A percentile compares a stretch with the other conserved stretches of the same genome.
phyloP scores from a whole-genome alignment of 1,140 invertebrate species.

The Drosophila virilis region DNA sequence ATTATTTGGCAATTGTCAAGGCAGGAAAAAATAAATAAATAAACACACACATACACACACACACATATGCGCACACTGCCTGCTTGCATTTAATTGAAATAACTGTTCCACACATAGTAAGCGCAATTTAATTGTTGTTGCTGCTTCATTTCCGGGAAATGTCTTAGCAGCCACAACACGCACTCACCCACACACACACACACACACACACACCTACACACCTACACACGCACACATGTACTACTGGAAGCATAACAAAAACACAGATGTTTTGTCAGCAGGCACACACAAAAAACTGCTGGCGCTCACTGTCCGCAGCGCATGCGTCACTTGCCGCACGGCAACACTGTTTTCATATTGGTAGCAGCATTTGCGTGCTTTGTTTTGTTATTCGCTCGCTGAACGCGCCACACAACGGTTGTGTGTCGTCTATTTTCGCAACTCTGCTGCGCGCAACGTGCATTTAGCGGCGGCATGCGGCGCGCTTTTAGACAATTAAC shows the following conservation, averaged over 20 bases:
- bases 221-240: neutral
- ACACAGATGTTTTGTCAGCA: slow-evolving; percentile 70
- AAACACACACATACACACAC: neutral
- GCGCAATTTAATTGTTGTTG: slow-evolving; percentile 47
- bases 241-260: slow-evolving; percentile 63
- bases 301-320: slow-evolving; percentile 25
- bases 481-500: slow-evolving; percentile 6
- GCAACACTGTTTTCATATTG: slow-evolving; percentile 53
- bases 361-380: slow-evolving; percentile 1
- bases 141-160: slow-evolving; percentile 39
- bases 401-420: slow-evolving; percentile 61
- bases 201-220: neutral
- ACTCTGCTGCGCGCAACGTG: slow-evolving; percentile 23
- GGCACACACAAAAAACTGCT: slow-evolving; percentile 11
- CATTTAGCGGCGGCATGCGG: slow-evolving; percentile 52
- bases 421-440: slow-evolving; percentile 16
- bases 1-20: slow-evolving; percentile 40
- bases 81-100: slow-evolving; percentile 45
- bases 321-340: slow-evolving; percentile 44
- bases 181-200: neutral
- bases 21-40: neutral
- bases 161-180: slow-evolving; percentile 23
- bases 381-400: slow-evolving; percentile 62
- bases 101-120: slow-evolving; percentile 20
- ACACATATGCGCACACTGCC: neutral